Evolutionary conservation across 2,113 vertebrate genomes (phyloP).

Genomic region (Spea bombifrons): DNA sequence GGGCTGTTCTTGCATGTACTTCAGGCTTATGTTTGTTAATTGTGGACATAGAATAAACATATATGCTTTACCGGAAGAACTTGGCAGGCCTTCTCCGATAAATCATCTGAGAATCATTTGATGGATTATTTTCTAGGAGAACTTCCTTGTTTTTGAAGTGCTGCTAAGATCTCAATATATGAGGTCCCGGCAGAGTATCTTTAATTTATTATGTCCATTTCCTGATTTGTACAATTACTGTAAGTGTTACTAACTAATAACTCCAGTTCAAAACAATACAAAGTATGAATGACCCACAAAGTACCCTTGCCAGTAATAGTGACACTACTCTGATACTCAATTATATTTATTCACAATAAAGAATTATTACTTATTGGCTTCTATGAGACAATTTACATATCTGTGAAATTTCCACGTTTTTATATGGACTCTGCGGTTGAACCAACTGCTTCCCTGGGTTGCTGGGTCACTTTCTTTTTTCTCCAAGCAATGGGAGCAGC

Average conservation of each 20-base stretch:
- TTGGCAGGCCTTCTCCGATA: conserved; percentile 5
- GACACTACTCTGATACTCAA: too few relatives aligned
- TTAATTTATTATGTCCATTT: not conserved
- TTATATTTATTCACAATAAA: too few relatives aligned
- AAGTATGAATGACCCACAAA: not conserved
- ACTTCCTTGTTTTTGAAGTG: not conserved
- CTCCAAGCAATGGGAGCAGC: too few relatives aligned
- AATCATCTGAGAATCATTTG: not conserved
- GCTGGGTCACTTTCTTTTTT: too few relatives aligned
- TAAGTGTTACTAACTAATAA: not conserved
- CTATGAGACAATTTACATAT: too few relatives aligned
- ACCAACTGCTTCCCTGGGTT: too few relatives aligned
- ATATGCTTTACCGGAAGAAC: conserved; percentile 18
- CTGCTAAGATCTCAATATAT: not conserved
- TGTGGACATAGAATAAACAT: not conserved
- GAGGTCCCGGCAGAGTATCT: not conserved
- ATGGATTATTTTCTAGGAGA: not conserved
- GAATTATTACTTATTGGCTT: too few relatives aligned
- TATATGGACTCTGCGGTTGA: too few relatives aligned
- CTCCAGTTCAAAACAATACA: not conserved
- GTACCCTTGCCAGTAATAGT: not conserved
- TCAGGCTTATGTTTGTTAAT: not conserved
- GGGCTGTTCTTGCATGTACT: conserved; percentile 40
- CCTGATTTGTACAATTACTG: not conserved
- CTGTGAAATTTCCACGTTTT: too few relatives aligned